Percentiles rank a stretch among this genome's conserved stretches.
Conservation (phyloP, 2,888 invertebrate species). For the Altica lythri region DNA sequence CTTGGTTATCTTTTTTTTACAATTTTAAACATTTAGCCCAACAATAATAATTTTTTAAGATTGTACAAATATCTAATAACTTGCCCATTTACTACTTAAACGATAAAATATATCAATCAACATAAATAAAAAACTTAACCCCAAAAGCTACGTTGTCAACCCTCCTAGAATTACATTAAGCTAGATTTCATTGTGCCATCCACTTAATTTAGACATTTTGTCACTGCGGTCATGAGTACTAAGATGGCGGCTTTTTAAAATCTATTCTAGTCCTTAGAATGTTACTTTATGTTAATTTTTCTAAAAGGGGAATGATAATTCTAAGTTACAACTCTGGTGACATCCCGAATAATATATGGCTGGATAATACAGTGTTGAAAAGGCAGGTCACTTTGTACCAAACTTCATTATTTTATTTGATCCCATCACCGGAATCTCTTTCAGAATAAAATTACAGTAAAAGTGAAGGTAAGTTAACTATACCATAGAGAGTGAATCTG, state of each 20-base stretch:
- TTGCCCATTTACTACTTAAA: no score
- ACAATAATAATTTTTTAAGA: no score
- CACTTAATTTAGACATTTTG: slow-evolving; percentile 52
- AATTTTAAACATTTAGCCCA: no score
- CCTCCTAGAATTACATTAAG: slow-evolving; percentile 32
- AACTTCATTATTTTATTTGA: slow-evolving; percentile 58
- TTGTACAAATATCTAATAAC: no score
- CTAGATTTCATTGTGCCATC: slow-evolving; percentile 38
- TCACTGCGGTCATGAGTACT: slow-evolving; percentile 49
- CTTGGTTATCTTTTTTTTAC: no score
- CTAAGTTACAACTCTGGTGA: slow-evolving; percentile 53
- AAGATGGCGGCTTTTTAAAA: slow-evolving; percentile 52
- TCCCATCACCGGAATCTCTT: slow-evolving; percentile 51
- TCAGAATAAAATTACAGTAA: slow-evolving; percentile 45
- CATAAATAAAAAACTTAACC: slow-evolving; percentile 21
- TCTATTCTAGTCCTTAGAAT: slow-evolving; percentile 46
- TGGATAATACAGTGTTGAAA: slow-evolving; percentile 60
- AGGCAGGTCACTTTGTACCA: slow-evolving; percentile 59
- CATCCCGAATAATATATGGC: slow-evolving; percentile 57
- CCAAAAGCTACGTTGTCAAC: slow-evolving; percentile 3
- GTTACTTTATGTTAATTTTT: slow-evolving; percentile 34
- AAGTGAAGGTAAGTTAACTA: slow-evolving; percentile 10
- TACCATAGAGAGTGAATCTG: slow-evolving; percentile 1
- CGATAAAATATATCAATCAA: slow-evolving; percentile 20
- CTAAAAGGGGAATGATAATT: slow-evolving; percentile 43